Evolutionary conservation across 2,113 vertebrate genomes (phyloP).

Genomic region (Tylochromis polylepis): DNA sequence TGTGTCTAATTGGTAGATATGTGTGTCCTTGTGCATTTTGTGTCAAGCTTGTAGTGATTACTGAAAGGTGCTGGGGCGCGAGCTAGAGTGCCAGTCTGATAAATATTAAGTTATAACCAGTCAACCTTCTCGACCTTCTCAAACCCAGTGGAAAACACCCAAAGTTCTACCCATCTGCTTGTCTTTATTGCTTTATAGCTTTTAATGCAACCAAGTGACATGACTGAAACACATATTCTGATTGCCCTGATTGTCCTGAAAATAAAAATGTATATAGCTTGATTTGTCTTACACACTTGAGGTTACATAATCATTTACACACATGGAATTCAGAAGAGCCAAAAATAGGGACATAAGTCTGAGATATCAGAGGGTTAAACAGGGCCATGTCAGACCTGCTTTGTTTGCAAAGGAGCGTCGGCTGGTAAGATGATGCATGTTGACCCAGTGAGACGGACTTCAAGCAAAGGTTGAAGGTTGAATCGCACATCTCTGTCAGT

Average conservation of each 20-base stretch:
- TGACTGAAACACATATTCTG: background rate
- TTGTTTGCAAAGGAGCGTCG: background rate
- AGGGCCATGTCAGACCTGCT: background rate
- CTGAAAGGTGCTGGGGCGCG: too few species aligned
- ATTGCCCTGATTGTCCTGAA: background rate
- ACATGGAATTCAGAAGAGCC: background rate
- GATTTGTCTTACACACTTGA: background rate
- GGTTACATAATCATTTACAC: background rate
- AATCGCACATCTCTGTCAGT: background rate
- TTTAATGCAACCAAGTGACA: background rate
- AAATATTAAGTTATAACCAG: background rate
- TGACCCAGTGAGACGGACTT: background rate
- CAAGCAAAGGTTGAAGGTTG: background rate
- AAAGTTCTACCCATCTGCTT: background rate
- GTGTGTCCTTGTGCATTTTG: background rate
- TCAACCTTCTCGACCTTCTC: accelerated
- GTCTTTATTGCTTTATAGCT: background rate
- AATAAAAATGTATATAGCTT: background rate
- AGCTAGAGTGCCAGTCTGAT: background rate
- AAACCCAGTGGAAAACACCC: background rate
- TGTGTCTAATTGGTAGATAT: background rate
- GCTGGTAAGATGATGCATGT: background rate
- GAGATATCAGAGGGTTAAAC: background rate
- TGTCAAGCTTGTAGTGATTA: background rate
- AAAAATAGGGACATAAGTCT: background rate